Percentiles rank a stretch among this genome's conserved stretches.
phyloP scores from a whole-genome alignment of 2,888 invertebrate genomes.

The Synergus itoensis region DNA sequence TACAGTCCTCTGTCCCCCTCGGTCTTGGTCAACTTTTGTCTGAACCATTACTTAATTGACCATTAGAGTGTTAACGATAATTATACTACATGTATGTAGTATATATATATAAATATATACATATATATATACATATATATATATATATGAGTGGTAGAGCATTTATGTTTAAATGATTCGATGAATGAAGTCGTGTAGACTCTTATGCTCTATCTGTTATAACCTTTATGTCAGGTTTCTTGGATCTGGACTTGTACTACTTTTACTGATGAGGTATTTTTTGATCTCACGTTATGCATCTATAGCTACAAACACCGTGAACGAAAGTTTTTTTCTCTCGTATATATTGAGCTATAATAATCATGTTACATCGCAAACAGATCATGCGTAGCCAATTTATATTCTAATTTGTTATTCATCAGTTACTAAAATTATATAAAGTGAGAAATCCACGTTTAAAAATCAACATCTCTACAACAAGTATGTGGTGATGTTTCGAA shows the following conservation, averaged over 20 bases:
- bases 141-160: neutral
- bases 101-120: neutral
- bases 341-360: neutral
- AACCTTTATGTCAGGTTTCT: neutral
- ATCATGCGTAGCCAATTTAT: neutral
- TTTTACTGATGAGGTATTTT: neutral
- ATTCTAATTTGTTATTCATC: neutral
- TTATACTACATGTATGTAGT: neutral
- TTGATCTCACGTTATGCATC: neutral
- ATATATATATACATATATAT: too few relatives aligned
- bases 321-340: neutral
- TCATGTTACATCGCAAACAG: neutral
- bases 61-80: neutral
- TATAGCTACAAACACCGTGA: neutral
- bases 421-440: too few relatives aligned
- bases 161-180: neutral
- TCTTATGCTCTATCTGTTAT: neutral
- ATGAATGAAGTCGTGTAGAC: neutral
- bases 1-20: too few relatives aligned
- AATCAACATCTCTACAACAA: neutral
- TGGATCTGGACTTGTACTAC: neutral
- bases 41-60: too few relatives aligned
- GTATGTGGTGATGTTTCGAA: neutral
- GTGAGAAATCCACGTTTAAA: too few relatives aligned
- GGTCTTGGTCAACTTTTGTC: too few relatives aligned